Evolutionary conservation across 2,113 vertebrate species (phyloP).

Genomic region (Sisor rabdophorus): DNA sequence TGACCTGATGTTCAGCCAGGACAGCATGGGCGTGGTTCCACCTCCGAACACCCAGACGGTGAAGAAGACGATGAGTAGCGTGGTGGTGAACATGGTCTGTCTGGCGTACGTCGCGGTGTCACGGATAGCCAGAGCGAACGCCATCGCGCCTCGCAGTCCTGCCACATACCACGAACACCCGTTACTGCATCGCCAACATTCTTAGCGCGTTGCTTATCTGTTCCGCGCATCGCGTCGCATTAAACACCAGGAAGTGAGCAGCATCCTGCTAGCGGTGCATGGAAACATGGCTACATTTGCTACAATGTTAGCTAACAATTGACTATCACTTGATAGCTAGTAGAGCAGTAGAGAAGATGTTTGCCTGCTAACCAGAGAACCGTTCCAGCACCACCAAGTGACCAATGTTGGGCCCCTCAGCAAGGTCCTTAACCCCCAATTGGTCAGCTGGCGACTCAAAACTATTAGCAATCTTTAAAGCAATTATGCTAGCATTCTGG

Average conservation of each 20-base stretch:
- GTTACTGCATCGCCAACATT: not conserved
- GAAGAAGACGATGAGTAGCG: conserved; percentile 95
- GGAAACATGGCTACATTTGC: not conserved
- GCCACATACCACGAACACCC: not conserved
- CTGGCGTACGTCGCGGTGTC: conserved; percentile 92
- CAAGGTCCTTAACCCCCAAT: no score
- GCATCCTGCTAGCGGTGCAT: no score
- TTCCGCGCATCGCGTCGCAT: not conserved
- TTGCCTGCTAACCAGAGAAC: no score
- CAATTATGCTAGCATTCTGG: no score
- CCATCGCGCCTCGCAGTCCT: conserved; percentile 97
- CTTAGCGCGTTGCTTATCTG: not conserved
- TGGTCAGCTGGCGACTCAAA: no score
- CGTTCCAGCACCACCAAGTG: no score
- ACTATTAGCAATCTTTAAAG: no score
- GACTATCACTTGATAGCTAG: not conserved
- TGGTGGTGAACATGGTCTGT: conserved; percentile 98
- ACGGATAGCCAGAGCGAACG: conserved; percentile 90
- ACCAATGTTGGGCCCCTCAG: no score
- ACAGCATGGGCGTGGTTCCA: conserved; percentile 94
- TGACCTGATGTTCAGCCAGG: conserved; percentile 94
- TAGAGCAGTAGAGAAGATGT: no score
- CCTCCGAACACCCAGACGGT: conserved; percentile 97
- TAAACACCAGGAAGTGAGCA: no score
- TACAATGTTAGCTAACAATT: not conserved